phyloP scores from a whole-genome alignment of 2,113 vertebrate species.

The Meleagris gallopavo region DNA sequence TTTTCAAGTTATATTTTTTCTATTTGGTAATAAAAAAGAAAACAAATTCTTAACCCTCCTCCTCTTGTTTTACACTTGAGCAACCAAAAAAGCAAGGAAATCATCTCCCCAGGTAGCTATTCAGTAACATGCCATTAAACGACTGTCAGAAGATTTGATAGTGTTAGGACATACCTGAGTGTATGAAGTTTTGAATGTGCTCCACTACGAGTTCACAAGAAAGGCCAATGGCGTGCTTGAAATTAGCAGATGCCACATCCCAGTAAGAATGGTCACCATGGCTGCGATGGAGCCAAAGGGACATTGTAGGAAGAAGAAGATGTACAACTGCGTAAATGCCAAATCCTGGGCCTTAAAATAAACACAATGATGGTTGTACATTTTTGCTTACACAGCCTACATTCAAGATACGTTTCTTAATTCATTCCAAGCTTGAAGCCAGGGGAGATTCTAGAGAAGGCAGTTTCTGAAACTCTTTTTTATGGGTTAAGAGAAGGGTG shows the following conservation, averaged over 20 bases:
- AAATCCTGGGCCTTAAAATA: slow-evolving; percentile 91
- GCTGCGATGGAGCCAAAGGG: slow-evolving; percentile 94
- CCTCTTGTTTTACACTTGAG: neutral
- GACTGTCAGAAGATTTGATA: neutral
- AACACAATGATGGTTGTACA: slow-evolving; percentile 29
- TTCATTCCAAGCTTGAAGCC: neutral
- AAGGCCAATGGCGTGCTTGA: slow-evolving; percentile 96
- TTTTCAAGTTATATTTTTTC: neutral
- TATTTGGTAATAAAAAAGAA: neutral
- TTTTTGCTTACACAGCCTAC: neutral
- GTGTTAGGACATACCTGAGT: slow-evolving; percentile 82
- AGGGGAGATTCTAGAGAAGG: neutral
- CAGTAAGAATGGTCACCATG: slow-evolving; percentile 95
- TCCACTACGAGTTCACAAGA: slow-evolving; percentile 97
- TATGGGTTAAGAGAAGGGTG: neutral
- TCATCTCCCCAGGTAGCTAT: neutral
- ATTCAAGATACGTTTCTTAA: neutral
- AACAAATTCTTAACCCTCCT: neutral
- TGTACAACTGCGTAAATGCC: slow-evolving; percentile 95
- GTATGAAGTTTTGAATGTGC: slow-evolving; percentile 93
- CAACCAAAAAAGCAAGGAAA: neutral
- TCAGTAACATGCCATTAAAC: neutral
- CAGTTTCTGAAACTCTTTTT: neutral
- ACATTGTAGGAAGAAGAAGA: slow-evolving; percentile 96
- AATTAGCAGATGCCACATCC: slow-evolving; percentile 94